Base-by-base conservation (phyloP, 2,113 vertebrate genomes). In the Hydropotes inermis region DNA sequence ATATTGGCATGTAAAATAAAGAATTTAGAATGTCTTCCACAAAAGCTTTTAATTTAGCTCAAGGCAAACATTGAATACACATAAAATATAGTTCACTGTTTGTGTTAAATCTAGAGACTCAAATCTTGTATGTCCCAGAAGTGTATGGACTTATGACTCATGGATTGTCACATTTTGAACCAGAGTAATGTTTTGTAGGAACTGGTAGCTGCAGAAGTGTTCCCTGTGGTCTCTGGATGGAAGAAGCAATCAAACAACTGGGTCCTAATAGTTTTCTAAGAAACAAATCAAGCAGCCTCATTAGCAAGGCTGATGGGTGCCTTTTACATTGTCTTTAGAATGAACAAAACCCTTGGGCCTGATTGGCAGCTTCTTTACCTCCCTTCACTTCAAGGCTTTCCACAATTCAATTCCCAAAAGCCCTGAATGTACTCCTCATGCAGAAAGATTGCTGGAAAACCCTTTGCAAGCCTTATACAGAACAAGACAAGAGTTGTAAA, bases 291-390 rank as follows among this genome's bases (percentile, higher is more conserved):
- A 87, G 55, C 33, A 85, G 33, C 33, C 58, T 94, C 33, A 45
- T 96, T 95, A 91, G 43, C 64, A 85, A 90, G 52, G 76, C 27
- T 94, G 83, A 78, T 89, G 78, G 19, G 47, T 96, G 55, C 88
- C 78, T 97, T 97, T 92, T 85, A 39, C 33, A 94, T 92, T 91
- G 96, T 95, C 83, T 89, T 94, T 85, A 64, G 45, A 39, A 94
- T 96, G 79, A 96, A 67, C 79, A 84, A 94, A 93, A 97, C 57
- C 87, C 57, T 81, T 67, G 89, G 92, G 52, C 57, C 79, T 84
- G 15, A 87, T 74, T 95, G 97, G 47, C 57, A 96, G 33, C 57
- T 25, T 78, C 78, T 90, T 93, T 92, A 61, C 17, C 6, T 94
- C 23, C 81, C n/a, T 94, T 27, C 52, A 67, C 27, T 92, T 94